Conservation (phyloP, 2,797 vertebrate species). For the Chelmon rostratus region DNA sequence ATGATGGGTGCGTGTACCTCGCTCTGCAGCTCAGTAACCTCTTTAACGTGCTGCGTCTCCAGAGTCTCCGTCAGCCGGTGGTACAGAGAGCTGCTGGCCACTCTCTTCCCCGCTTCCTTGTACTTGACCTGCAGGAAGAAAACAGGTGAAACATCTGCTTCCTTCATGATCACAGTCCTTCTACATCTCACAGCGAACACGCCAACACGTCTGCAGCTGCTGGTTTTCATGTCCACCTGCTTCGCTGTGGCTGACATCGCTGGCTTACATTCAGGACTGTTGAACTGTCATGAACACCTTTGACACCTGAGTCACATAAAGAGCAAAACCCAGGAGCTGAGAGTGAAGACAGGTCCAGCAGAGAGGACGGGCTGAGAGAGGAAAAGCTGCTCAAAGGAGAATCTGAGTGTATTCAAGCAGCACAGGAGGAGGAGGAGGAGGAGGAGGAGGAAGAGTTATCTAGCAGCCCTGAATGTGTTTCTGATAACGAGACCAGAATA, state of each 20-base stretch:
- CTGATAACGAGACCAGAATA: conserved; percentile 75
- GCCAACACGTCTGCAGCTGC: not conserved
- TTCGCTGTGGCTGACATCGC: too few species aligned
- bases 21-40: conserved; percentile 90
- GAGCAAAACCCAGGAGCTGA: not conserved
- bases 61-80: conserved; percentile 90
- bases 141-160: not conserved
- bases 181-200: rapidly evolving
- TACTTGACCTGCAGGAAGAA: conserved; percentile 84
- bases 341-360: not conserved
- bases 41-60: conserved; percentile 89
- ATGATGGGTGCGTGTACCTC: conserved; percentile 82
- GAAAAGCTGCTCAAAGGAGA: not conserved
- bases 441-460: not conserved
- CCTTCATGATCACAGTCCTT: not conserved
- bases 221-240: not conserved
- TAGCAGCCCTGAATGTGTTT: conserved; percentile 14
- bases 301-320: not conserved
- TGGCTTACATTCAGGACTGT: not conserved
- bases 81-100: conserved; percentile 86
- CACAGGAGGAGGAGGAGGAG: too few species aligned
- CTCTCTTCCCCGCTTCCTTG: conserved; percentile 86
- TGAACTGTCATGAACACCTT: not conserved
- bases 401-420: not conserved
- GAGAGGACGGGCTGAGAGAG: not conserved